Evolutionary conservation across 2,888 invertebrate species (phyloP), one percentile per base, ranked within the genome.

Genomic region (Caradrina clavipalpis): DNA sequence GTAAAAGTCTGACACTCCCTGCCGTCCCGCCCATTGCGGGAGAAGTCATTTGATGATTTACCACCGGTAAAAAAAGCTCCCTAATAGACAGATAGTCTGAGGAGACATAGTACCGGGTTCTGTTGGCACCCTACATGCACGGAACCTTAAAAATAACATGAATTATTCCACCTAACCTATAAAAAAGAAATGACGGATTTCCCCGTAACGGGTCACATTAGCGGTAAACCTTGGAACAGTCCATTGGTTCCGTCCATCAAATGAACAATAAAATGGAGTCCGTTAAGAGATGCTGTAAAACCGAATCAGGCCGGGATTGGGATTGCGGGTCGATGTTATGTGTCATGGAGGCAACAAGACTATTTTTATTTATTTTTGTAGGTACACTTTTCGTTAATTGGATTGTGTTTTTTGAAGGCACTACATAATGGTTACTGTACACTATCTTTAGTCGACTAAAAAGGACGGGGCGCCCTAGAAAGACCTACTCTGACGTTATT

Each of bases 221-320:
- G 70, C 63, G 60, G 72, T 51, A 59, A 69, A 62, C 64, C 63
- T 62, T 45, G 49, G 55, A 51, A 61, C 49, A 65, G 70, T 67
- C 70, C 79, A 69, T 69, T 35, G 59, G 50, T 31, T 22, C 50
- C 55, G 60, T 73, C 74, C 75, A 75, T 84, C 76, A 80, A 72
- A 49, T 26, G 47, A 45, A 69, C 78, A 78, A 76, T 83, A 82
- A 83, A 71, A 80, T 72, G 62, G 17, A 57, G 64, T 71, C 53
- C 73, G 68, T 73, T 76, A 81, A 81, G 73, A 62, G 71, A 64
- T 55, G 71, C 74, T 78, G 85, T 88, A 85, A 88, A 89, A 84
- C 78, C 73, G 78, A 82, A 82, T 82, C 75, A 78, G 58, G 51
- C 47, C n/a, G 54, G 49, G 54, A 78, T 74, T 59, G 62, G 47